Base-by-base conservation (phyloP, 2,888 invertebrate genomes). In the Meteorus colon region DNA sequence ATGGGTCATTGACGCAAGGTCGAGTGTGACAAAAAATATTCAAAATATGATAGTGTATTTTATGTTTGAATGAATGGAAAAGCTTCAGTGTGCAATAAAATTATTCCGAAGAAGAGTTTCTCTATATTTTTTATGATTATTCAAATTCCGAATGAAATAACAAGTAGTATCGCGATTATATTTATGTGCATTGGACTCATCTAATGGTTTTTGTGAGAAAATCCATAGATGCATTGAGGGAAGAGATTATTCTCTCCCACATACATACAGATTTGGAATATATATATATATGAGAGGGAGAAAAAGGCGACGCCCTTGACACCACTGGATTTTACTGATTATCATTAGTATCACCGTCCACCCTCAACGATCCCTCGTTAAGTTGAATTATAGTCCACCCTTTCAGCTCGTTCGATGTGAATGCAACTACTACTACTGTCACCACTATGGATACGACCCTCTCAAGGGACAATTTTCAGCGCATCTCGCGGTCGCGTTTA, bases 311-410 rank as follows among this genome's bases (percentile, higher is more conserved):
- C 31, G 60, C 68, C 67, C 72, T 75, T 72, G 72, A 76, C 76
- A 76, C 67, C 62, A 67, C 24, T 78, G 55, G 70, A 80, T 79
- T 81, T 80, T 77, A 74, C 66, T 80, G 80, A 78, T 82, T 82
- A 82, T 84, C 83, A 82, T 84, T 83, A 82, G 82, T 84, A 81
- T 84, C 83, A 81, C 82, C 80, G 74, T 78, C 41, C 73, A 78
- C 81, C 80, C 73, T 76, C 77, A 59, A 73, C 68, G 75, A 76
- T 62, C 76, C 77, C 71, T 77, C 55, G 77, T 73, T 69, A 77
- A 60, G 62, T 68, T 76, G 79, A 81, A 81, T 83, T 78, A 82
- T 80, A 83, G 82, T 83, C 81, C 82, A 76, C 81, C 82, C 80
- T 80, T 77, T 76, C 69, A 76, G 71, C 71, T 55, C 62, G 48